phyloP scores from a whole-genome alignment of 2,888 invertebrate genomes.

The Sinodicranocentrus sp. region DNA sequence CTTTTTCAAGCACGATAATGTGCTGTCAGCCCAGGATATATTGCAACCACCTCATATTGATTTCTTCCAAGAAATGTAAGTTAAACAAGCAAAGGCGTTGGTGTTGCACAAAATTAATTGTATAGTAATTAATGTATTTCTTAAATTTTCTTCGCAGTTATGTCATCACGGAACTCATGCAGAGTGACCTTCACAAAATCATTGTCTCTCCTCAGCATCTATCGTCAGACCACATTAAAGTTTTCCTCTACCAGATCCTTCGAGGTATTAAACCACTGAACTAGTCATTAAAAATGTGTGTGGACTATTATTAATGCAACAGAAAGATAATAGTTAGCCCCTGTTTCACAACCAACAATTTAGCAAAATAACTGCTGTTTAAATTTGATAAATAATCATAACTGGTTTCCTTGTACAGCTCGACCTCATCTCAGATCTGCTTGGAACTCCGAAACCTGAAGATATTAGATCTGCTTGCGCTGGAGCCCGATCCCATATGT shows the following conservation, averaged over 20 bases:
- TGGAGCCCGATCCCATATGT: slow-evolving; percentile 94
- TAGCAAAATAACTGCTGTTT: too few species aligned
- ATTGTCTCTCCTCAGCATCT: slow-evolving; percentile 99
- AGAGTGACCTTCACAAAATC: slow-evolving; percentile 99
- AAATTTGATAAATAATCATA: too few species aligned
- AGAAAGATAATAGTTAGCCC: too few species aligned
- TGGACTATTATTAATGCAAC: neutral
- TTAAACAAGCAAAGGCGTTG: neutral
- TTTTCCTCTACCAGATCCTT: slow-evolving; percentile 99
- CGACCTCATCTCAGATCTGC: slow-evolving; percentile 97
- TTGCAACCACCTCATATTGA: slow-evolving; percentile 99
- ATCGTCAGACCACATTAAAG: slow-evolving; percentile 99
- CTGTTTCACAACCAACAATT: too few species aligned
- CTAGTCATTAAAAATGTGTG: neutral
- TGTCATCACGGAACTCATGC: slow-evolving; percentile 99
- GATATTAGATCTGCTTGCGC: slow-evolving; percentile 99
- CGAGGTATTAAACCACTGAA: slow-evolving; percentile 84
- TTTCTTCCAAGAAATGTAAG: slow-evolving; percentile 99
- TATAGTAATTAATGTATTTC: slow-evolving; percentile 30
- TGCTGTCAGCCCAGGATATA: slow-evolving; percentile 98
- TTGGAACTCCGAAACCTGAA: slow-evolving; percentile 96
- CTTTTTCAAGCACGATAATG: slow-evolving; percentile 99
- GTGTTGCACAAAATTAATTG: neutral
- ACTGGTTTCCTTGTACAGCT: slow-evolving; percentile 83
- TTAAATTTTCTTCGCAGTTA: slow-evolving; percentile 88